Evolutionary conservation across 2,113 vertebrate species (phyloP), one percentile per base, ranked within the genome.

Genomic region (Phainopepla nitens): DNA sequence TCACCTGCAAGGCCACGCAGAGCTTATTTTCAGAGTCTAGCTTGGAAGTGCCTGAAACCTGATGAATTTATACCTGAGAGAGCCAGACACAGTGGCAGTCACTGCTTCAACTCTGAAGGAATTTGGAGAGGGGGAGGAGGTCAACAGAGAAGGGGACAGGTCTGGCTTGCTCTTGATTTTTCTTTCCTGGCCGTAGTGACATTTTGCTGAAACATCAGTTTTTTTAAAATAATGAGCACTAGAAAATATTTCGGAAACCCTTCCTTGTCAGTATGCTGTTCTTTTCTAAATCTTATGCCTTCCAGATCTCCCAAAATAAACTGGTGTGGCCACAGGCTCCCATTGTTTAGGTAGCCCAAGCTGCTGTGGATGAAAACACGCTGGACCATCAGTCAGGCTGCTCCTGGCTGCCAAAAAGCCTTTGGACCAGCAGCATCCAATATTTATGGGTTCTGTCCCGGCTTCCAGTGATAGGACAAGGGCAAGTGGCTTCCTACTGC

Each of bases 361-460:
- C n/a, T 72, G 42, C 20, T 0, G 0, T 3, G 4, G 24, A 42
- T 50, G 78, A 33, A 58, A 87, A 57, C 49, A 11, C 0, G 0
- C 33, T 49, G 50, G 51, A 19, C 39, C 25, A 4, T 47, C 64
- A 61, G 16, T 24, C 13, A 39, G 81, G 36, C 76, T 71, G 20
- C 47, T 69, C 50, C 36, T 29, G 31, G 50, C 47, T 70, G 35
- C 62, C 28, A 60, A 56, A 78, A 42, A 54, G 4, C 8, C 35
- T 13, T 64, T 49, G 68, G 31, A 13, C 13, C 20, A n/a, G 60
- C 41, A 65, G 50, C 9, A 25, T 56, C 36, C 54, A 29, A 1
- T 45, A 27, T 51, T 90, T 84, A 33, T 45, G 33, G 13, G 45
- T 73, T 78, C 39, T 71, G 25, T 25, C 2, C 6, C 21, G 33